A percentile compares a stretch with the other conserved stretches of the same genome.
phyloP scores from a whole-genome alignment of 2,113 vertebrate species.

The Grammomys dolichurus region DNA sequence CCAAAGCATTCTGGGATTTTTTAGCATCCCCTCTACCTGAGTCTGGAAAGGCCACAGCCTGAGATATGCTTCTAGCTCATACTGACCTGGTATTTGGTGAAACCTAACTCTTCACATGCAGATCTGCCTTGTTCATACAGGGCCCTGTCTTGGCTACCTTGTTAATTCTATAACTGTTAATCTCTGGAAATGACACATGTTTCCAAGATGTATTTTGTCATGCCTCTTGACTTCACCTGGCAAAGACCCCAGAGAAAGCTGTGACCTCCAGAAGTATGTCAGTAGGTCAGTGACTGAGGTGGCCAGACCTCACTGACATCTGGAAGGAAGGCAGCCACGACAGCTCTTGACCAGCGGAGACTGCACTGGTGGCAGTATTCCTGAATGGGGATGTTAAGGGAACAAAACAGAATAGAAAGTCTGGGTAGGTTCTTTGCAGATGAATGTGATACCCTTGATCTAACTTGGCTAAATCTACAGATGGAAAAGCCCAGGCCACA shows the following conservation, averaged over 20 bases:
- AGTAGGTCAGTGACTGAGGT: fast-evolving
- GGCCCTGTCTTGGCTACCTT: neutral
- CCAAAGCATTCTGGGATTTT: neutral
- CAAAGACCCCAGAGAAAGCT: neutral
- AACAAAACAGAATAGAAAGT: neutral
- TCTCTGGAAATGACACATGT: neutral
- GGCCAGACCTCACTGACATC: neutral
- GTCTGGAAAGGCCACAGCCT: neutral
- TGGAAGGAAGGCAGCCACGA: no score
- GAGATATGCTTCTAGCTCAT: neutral
- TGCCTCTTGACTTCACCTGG: neutral
- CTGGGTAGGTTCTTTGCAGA: neutral
- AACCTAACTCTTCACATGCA: neutral
- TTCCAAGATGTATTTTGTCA: neutral
- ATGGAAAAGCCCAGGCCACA: neutral
- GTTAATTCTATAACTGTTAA: neutral
- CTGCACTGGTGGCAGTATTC: neutral
- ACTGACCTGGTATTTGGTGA: neutral
- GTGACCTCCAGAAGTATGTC: fast-evolving
- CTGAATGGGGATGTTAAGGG: neutral
- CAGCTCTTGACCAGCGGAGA: neutral
- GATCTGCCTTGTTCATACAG: neutral
- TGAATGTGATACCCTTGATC: no score
- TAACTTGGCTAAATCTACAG: neutral
- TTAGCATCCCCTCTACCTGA: neutral